phyloP scores from a whole-genome alignment of 1,140 invertebrate genomes.

The Helicoverpa zea region DNA sequence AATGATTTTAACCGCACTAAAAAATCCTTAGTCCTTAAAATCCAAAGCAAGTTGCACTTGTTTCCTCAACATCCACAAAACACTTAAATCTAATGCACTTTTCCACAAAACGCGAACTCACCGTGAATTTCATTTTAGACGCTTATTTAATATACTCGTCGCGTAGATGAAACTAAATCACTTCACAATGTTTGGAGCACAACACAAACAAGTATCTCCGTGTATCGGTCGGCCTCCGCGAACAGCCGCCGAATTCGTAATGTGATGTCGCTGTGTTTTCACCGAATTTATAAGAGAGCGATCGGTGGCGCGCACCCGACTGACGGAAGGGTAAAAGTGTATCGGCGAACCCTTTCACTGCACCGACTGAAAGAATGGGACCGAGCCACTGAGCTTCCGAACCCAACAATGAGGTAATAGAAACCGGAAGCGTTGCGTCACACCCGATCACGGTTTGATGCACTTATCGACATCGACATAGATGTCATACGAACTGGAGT shows the following conservation, averaged over 20 bases:
- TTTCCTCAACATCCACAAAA: slow-evolving; percentile 32
- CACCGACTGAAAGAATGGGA: slow-evolving; percentile 82
- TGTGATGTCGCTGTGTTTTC: slow-evolving; percentile 80
- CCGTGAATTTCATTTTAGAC: slow-evolving; percentile 84
- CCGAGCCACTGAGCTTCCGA: slow-evolving; percentile 79
- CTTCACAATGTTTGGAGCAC: slow-evolving; percentile 67
- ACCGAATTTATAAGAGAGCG: slow-evolving; percentile 84
- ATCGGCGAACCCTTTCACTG: slow-evolving; percentile 85
- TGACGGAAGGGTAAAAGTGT: slow-evolving; percentile 82
- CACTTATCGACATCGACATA: slow-evolving; percentile 70
- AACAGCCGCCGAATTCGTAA: slow-evolving; percentile 85
- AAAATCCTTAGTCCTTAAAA: slow-evolving; percentile 3
- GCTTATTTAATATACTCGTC: slow-evolving; percentile 73
- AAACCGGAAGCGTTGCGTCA: slow-evolving; percentile 79
- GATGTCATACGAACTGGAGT: slow-evolving; percentile 54
- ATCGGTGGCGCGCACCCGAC: slow-evolving; percentile 69
- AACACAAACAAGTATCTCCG: slow-evolving; percentile 66
- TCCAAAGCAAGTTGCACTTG: background rate
- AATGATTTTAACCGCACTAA: background rate
- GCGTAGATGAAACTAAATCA: slow-evolving; percentile 80
- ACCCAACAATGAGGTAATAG: slow-evolving; percentile 81
- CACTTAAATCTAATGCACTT: slow-evolving; percentile 55
- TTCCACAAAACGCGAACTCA: slow-evolving; percentile 74
- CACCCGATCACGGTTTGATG: slow-evolving; percentile 73
- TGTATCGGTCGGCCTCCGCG: slow-evolving; percentile 73